These are phyloP conservation scores for Prionailurus bengalensis DNA, from an alignment of 2,113 vertebrate genomes.

Conservation along the genomic window DNA sequence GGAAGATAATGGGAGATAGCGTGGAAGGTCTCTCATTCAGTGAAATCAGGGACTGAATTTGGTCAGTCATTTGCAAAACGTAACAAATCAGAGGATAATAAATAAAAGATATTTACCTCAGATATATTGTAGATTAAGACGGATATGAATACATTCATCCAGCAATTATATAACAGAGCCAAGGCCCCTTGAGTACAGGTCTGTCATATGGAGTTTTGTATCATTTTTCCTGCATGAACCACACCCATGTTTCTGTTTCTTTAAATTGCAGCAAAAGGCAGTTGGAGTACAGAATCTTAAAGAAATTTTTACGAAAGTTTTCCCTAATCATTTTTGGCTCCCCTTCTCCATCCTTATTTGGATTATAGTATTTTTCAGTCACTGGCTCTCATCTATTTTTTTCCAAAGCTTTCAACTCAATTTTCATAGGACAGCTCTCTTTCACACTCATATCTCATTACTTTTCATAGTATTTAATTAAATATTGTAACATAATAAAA, in stretches of 20 bases:
- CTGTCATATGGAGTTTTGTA: background rate
- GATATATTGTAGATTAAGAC: background rate
- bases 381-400: background rate
- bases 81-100: background rate
- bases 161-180: background rate
- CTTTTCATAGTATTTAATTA: background rate
- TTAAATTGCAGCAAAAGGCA: background rate
- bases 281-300: background rate
- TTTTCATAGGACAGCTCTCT: constrained; percentile 2
- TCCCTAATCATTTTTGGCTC: background rate
- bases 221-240: background rate
- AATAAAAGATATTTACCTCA: background rate
- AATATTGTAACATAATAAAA: background rate
- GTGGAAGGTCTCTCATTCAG: background rate
- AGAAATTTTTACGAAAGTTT: background rate
- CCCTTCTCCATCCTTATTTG: background rate
- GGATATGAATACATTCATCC: background rate
- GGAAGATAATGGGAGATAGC: background rate
- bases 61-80: background rate
- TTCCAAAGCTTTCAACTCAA: background rate
- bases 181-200: background rate
- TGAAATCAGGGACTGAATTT: background rate
- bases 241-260: background rate
- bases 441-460: background rate
- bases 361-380: background rate